These are phyloP conservation scores for Myopa testacea DNA, from an alignment of 2,888 invertebrate species.

Conservation along the genomic window DNA sequence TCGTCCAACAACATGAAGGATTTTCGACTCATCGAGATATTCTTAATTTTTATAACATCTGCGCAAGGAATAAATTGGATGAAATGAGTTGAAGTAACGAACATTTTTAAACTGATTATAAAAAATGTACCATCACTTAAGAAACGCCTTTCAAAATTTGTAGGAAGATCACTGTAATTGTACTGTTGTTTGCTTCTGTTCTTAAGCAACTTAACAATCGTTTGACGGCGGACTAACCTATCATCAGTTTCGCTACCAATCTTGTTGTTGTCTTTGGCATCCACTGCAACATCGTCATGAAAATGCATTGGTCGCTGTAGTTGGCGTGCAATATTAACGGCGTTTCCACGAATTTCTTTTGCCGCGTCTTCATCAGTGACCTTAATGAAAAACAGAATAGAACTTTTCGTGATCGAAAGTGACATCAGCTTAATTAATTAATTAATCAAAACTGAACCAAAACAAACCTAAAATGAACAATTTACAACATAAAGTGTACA, in stretches of 20 bases:
- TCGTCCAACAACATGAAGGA: slow-evolving; percentile 62
- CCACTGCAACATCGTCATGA: slow-evolving; percentile 58
- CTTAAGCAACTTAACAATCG: slow-evolving; percentile 63
- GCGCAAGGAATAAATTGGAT: slow-evolving; percentile 3
- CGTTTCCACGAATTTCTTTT: slow-evolving; percentile 72
- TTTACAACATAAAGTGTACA: no score
- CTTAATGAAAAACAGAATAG: slow-evolving; percentile 45
- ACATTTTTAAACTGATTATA: neutral
- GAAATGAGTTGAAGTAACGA: neutral
- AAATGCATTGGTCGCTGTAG: slow-evolving; percentile 69
- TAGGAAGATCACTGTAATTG: slow-evolving; percentile 66
- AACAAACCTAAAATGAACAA: no score
- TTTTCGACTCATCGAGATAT: slow-evolving; percentile 63
- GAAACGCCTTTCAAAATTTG: slow-evolving; percentile 64
- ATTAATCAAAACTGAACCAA: no score
- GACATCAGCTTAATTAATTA: no score
- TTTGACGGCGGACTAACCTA: slow-evolving; percentile 58
- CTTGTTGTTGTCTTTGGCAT: slow-evolving; percentile 39
- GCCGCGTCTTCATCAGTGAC: slow-evolving; percentile 67
- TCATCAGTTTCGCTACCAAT: slow-evolving; percentile 49
- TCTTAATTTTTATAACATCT: slow-evolving; percentile 61
- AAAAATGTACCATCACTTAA: slow-evolving; percentile 56
- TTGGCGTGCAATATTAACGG: slow-evolving; percentile 73
- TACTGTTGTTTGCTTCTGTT: slow-evolving; percentile 57
- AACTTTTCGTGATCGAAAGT: no score